Evolutionary conservation across 2,888 invertebrate species (phyloP), one percentile per base, ranked within the genome.

Genomic region (Scaeva pyrastri): DNA sequence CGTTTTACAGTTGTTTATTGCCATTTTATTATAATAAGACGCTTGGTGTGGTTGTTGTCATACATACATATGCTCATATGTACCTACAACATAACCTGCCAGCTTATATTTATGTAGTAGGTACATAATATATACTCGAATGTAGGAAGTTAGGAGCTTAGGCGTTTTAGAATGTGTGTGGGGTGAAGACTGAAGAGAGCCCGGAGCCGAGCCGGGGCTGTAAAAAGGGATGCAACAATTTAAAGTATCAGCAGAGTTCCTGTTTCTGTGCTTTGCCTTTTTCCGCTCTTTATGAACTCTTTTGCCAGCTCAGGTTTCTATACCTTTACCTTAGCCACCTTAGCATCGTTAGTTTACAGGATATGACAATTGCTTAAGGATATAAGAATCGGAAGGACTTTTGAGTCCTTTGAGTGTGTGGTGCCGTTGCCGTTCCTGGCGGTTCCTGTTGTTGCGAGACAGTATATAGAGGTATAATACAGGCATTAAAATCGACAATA

Each of bases 331-430:
- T 43, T 43, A 75, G 43, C 43, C 71, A 76, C 73, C 39, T 21
- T 26, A 60, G 75, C 39, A 66, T 79, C 66, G 75, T 84, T 75
- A 84, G 80, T 76, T 80, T 72, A 7, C 72, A 72, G 76, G 76
- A 85, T 85, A 81, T 73, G 76, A 80, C 72, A 66, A 85, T 76
- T 85, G 80, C 80, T 73, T 76, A 55, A 80, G 85, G 76, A 76
- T 80, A 73, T 80, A 62, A 41, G 72, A 73, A 85, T 76, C 68
- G 68, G 80, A 85, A 75, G 75, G 68, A 60, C 66, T 72, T 71
- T 50, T 39, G 43, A 62, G 60, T 70, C 48, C 64, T 81, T 56
- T 58, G 41, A 50, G 23, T 41, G n/a, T 43, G 55, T 19, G 10
- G 23, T 14, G 21, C n/a, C 23, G 45, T 45, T 45, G 45, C 39